Evolutionary conservation across 2,797 vertebrate genomes (phyloP), one percentile per base, ranked within the genome.

Genomic region (Thripadectes ignobilis): DNA sequence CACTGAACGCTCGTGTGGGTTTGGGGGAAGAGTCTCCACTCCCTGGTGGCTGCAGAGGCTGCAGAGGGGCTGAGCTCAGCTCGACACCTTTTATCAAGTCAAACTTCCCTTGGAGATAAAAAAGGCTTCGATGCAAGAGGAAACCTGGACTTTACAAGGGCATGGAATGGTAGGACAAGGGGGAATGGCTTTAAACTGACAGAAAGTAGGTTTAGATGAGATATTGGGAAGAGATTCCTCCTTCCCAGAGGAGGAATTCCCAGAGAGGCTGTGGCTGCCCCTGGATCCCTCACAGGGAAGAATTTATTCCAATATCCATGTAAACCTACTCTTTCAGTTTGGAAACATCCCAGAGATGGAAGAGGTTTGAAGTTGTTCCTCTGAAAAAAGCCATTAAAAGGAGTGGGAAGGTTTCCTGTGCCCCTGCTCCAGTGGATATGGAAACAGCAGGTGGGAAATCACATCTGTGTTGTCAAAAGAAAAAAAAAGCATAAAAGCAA

Each of bases 81-180:
- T 85, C 61, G 29, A 4, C 19, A 1, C 21, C 75, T 38, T 82
- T 16, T 10, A 52, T 24, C 27, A 15, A 12, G 39, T 2, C 39
- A 46, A 61, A 45, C 23, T 66, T 45, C 15, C 34, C 27, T 45
- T 22, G 39, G 51, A 55, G 43, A 58, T n/a, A 10, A 73, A 59
- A 27, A 0, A 6, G 8, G 32, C 18, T 19, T 73, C 38, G 9
- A 5, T 2, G 13, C 63, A 45, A 85, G n/a, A 41, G 45, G 17
- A 52, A 67, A 91, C 20, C 39, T 17, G 41, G 52, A 59, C 12
- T 88, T 66, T 49, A 43, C 13, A 12, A 10, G 32, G 43, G 41
- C 46, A 10, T 7, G 36, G 55, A 57, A 16, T 1, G 48, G 24
- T 2, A 6, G 46, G 61, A 22, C 24, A 14, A 39, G 0, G 0